phyloP scores from a whole-genome alignment of 2,797 vertebrate genomes.

The Lateolabrax maculatus region DNA sequence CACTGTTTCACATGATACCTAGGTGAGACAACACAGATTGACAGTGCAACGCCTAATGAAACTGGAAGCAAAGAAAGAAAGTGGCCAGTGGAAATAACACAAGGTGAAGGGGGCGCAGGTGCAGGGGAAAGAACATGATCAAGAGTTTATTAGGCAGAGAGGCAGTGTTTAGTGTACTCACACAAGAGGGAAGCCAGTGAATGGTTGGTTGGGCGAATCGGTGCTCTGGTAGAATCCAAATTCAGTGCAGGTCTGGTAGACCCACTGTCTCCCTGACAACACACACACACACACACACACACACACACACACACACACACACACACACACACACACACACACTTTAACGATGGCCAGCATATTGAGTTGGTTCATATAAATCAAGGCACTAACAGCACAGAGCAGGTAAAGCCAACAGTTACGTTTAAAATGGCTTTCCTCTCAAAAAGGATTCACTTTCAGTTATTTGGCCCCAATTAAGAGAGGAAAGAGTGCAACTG shows the following conservation, averaged over 20 bases:
- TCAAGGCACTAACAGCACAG: background rate
- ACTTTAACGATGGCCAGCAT: conserved; percentile 3
- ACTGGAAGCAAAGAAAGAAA: background rate
- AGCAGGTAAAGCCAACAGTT: background rate
- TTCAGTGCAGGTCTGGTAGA: conserved; percentile 85
- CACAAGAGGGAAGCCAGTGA: conserved; percentile 80
- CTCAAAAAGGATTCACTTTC: background rate
- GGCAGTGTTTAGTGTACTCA: conserved; percentile 64
- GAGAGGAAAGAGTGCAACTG: conserved; percentile 19
- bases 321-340: conserved; percentile 33
- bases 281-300: conserved; percentile 46
- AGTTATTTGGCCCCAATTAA: conserved; percentile 18
- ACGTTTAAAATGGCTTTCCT: conserved; percentile 1
- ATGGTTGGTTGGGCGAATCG: conserved; percentile 82
- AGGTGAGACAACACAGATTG: background rate
- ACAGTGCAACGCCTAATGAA: background rate
- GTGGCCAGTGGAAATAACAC: background rate
- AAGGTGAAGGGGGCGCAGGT: background rate
- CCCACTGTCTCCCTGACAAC: conserved; percentile 79
- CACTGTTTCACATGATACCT: conserved; percentile 82
- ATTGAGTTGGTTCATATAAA: conserved; percentile 11
- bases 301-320: conserved; percentile 37
- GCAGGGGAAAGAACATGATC: background rate
- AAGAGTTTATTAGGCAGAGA: conserved; percentile 13
- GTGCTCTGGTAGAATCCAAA: conserved; percentile 88